Evolutionary conservation across 2,797 vertebrate species (phyloP).

Genomic region (Scolopax rusticola): DNA sequence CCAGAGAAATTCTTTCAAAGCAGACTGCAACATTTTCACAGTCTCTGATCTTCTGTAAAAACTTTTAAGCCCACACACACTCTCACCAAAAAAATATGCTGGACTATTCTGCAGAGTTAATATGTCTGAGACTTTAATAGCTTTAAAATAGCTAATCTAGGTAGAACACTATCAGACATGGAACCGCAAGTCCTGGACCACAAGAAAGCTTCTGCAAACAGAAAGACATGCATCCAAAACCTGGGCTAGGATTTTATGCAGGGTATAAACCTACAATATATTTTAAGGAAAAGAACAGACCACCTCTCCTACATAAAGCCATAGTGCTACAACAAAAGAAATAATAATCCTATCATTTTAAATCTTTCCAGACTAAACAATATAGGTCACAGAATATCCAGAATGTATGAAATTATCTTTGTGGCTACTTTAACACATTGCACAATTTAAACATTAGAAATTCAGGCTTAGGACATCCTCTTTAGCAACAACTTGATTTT

Average conservation of each 20-base stretch:
- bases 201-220: neutral
- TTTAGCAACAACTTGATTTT: neutral
- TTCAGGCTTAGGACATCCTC: neutral
- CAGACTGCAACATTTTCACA: slow-evolving; percentile 6
- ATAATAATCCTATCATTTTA: neutral
- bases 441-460: neutral
- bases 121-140: fast-evolving
- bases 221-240: neutral
- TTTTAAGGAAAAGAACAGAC: neutral
- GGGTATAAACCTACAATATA: neutral
- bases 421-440: fast-evolving
- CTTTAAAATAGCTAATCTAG: neutral
- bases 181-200: neutral
- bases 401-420: neutral
- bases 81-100: neutral
- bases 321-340: neutral
- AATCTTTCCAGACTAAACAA: neutral
- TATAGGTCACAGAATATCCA: neutral
- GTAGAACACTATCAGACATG: neutral
- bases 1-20: slow-evolving; percentile 25
- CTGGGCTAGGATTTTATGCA: neutral
- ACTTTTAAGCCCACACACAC: slow-evolving; percentile 49
- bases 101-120: neutral
- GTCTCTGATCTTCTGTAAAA: slow-evolving; percentile 12
- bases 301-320: neutral